These are phyloP conservation scores for Tylochromis polylepis DNA, from an alignment of 2,113 vertebrate species.

Conservation along the genomic window DNA sequence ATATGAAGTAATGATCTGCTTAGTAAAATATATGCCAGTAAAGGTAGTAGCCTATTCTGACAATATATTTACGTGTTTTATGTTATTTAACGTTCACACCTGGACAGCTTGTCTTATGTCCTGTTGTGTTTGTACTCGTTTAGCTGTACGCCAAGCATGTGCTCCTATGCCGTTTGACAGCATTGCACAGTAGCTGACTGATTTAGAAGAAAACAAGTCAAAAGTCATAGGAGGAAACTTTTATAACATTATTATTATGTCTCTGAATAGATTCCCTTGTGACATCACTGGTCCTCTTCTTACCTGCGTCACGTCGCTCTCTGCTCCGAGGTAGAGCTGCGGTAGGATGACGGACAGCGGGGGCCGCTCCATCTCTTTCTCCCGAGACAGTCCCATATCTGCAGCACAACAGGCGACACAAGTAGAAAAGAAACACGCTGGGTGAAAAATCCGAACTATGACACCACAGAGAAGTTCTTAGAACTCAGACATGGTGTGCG, in stretches of 20 bases:
- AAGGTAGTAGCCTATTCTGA: too few species aligned
- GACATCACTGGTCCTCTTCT: not conserved
- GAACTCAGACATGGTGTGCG: not conserved
- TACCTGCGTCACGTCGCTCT: slow-evolving; percentile 78
- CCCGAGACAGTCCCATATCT: slow-evolving; percentile 68
- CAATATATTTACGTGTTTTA: not conserved
- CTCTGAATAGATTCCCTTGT: not conserved
- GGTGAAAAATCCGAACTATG: not conserved
- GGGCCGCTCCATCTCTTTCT: slow-evolving; percentile 47
- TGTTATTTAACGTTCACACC: not conserved
- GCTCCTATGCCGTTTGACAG: not conserved
- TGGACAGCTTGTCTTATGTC: too few species aligned
- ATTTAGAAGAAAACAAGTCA: too few species aligned
- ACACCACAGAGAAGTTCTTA: not conserved
- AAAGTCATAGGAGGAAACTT: too few species aligned
- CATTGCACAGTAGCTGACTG: not conserved
- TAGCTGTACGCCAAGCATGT: not conserved
- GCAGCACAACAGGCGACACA: not conserved
- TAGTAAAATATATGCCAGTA: not conserved
- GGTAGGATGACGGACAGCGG: slow-evolving; percentile 74
- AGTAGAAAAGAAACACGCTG: not conserved
- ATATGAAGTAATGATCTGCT: not conserved
- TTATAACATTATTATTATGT: not conserved
- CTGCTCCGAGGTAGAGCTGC: slow-evolving; percentile 78
- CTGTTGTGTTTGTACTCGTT: too few species aligned